Evolutionary conservation across 2,888 invertebrate genomes (phyloP), one percentile per base, ranked within the genome.

Genomic region (Oligia latruncula): DNA sequence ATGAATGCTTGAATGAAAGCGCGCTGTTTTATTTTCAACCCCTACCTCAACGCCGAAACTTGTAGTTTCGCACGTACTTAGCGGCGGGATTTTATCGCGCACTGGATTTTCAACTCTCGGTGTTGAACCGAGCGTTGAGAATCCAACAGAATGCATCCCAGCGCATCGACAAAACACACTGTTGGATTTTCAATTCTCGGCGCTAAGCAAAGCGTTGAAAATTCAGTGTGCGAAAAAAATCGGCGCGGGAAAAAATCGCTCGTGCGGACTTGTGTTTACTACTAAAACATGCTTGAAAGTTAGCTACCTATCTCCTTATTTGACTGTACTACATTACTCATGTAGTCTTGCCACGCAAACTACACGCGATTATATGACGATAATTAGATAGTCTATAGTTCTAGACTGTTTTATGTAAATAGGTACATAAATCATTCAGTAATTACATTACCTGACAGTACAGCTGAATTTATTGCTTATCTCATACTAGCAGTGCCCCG

Each of bases 331-430:
- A 82, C 65, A 68, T 62, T 68, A 66, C 62, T 83, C 78, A 72
- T 74, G 70, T 81, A 83, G 60, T 40, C 71, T n/a, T 49, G 70
- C 55, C 68, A 70, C 52, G 60, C 60, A 85, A 87, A 82, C 23
- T 78, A 79, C 85, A 86, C 80, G 73, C 81, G 71, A 88, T 73
- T 74, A 60, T 62, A 64, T 66, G 5, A 64, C 52, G 11, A 65
- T 86, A 84, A 83, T 49, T 49, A 49, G 15, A 15, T 78, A 5
- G 88, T 90, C 91, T 90, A 87, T 89, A 87, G 87, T 78, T 90
- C 91, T 90, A 87, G 89, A 87, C 87, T 78, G 62, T 65, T 64
- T 75, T 70, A 66, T 62, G 46, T 67, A 55, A 55, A 29, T 58
- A 8, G 3, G 55, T 20, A 55, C 65, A 20, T 67, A 6, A 73